Evolutionary conservation across 2,888 invertebrate species (phyloP).

Genomic region (Entomobrya multifasciata): DNA sequence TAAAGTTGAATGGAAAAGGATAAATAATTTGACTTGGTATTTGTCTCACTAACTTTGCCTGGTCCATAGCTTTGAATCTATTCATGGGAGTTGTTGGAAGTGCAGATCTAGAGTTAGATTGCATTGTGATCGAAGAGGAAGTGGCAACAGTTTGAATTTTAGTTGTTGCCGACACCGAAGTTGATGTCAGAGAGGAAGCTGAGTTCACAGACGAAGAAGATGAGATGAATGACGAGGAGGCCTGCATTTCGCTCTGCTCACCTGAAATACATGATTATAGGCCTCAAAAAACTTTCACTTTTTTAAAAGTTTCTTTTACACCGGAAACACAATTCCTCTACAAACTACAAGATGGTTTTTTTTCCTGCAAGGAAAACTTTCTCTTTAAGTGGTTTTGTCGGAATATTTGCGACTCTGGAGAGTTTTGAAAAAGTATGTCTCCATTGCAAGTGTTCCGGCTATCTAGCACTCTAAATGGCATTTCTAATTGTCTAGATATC

Average conservation of each 20-base stretch:
- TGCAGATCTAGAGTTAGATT: slow-evolving; percentile 33
- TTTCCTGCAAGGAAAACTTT: no score
- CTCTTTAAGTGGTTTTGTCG: no score
- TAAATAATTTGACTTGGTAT: no score
- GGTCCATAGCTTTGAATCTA: slow-evolving; percentile 95
- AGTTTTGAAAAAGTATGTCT: no score
- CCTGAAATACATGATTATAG: slow-evolving; percentile 43
- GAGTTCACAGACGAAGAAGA: slow-evolving; percentile 48
- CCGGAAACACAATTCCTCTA: neutral
- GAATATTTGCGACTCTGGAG: no score
- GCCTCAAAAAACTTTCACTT: neutral
- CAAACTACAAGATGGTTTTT: neutral
- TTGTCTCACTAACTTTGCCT: slow-evolving; percentile 81
- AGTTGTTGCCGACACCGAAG: slow-evolving; percentile 55
- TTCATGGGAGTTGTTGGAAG: slow-evolving; percentile 81
- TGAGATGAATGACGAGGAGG: slow-evolving; percentile 66
- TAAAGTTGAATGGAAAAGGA: no score
- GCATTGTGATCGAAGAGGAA: slow-evolving; percentile 68
- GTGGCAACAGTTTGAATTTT: slow-evolving; percentile 52
- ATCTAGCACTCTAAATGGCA: no score
- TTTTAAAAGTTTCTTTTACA: neutral
- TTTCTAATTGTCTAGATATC: no score
- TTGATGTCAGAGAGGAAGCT: slow-evolving; percentile 57
- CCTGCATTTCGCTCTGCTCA: slow-evolving; percentile 71
- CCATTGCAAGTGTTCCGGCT: no score